phyloP scores from a whole-genome alignment of 2,797 vertebrate species.

The Myotis planiceps region DNA sequence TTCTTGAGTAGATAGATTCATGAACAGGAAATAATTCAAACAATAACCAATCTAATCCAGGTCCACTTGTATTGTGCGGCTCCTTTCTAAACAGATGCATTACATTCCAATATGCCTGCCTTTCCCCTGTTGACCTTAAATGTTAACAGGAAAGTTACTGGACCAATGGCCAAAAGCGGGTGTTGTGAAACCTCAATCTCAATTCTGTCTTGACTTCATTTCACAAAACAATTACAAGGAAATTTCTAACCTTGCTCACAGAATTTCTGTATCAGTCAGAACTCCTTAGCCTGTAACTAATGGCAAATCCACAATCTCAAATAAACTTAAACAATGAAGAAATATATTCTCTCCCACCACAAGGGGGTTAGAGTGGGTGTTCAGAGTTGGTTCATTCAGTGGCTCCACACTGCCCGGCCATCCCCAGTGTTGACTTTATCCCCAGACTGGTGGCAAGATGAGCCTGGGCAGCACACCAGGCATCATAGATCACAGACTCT shows the following conservation, averaged over 20 bases:
- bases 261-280: neutral
- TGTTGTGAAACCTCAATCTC: neutral
- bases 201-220: neutral
- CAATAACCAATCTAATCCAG: neutral
- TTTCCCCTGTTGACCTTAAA: neutral
- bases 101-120: neutral
- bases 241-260: neutral
- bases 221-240: neutral
- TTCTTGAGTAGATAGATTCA: neutral
- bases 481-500: neutral
- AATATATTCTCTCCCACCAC: neutral
- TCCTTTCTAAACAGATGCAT: neutral
- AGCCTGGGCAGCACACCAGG: neutral
- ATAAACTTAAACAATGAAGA: neutral
- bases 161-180: neutral
- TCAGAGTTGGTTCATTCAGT: neutral
- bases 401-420: fast-evolving
- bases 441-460: neutral
- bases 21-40: neutral
- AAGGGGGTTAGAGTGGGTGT: neutral
- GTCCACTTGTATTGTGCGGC: neutral
- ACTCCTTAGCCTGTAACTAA: neutral
- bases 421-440: neutral
- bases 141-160: neutral
- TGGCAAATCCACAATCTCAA: neutral